These are phyloP conservation scores for Heterotilapia buettikoferi DNA, from an alignment of 2,113 vertebrate species.

Conservation along the genomic window DNA sequence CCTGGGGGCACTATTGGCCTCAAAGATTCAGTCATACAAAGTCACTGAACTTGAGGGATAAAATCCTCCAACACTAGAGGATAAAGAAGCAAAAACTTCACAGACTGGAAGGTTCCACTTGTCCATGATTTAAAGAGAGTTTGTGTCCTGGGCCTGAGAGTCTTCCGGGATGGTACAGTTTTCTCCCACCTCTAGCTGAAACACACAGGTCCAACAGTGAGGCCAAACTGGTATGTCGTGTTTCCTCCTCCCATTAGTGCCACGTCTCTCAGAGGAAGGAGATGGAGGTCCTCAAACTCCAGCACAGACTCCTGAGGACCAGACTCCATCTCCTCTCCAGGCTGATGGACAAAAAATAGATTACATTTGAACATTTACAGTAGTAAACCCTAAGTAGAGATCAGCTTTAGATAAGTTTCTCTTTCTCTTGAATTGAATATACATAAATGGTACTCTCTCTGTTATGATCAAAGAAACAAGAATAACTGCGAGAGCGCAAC, in stretches of 20 bases:
- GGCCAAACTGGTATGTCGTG: constrained; percentile 71
- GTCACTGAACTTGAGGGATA: constrained; percentile 25
- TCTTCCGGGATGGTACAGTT: background rate
- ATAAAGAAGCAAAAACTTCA: background rate
- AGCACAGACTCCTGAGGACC: constrained; percentile 74
- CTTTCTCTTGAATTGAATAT: background rate
- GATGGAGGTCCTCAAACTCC: constrained; percentile 78
- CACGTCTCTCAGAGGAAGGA: constrained; percentile 82
- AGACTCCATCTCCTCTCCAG: constrained; percentile 56
- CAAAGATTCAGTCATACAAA: constrained; percentile 14
- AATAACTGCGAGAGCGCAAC: background rate
- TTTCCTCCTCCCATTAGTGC: constrained; percentile 71
- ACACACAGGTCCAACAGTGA: constrained; percentile 82
- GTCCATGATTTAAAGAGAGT: background rate
- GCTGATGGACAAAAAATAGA: constrained; percentile 29
- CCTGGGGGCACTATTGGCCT: background rate
- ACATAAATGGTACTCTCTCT: background rate
- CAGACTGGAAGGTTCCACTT: background rate
- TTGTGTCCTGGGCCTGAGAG: background rate
- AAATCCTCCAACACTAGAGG: background rate
- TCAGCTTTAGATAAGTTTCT: background rate
- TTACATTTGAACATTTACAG: background rate
- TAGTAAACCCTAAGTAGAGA: background rate
- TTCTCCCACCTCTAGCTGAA: constrained; percentile 74
- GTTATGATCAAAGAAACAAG: background rate